These are phyloP conservation scores for Pristionchus mayeri DNA, from an alignment of 2,888 invertebrate species.

Conservation along the genomic window DNA sequence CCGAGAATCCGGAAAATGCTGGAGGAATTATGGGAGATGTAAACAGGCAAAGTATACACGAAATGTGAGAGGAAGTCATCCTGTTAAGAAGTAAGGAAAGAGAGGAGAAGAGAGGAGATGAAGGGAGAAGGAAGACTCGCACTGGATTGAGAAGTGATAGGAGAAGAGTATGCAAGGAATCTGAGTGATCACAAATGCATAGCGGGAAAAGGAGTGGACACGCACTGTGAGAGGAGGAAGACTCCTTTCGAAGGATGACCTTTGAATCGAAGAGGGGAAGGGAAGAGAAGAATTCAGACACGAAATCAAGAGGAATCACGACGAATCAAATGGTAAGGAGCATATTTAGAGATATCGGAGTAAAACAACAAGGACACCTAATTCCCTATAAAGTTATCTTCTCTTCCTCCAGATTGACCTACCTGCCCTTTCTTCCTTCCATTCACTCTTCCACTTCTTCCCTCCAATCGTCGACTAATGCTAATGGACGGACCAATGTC, in stretches of 20 bases:
- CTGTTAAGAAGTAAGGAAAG: constrained; percentile 22
- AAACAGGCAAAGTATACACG: constrained; percentile 6
- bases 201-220: background rate
- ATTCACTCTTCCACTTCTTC: constrained; percentile 12
- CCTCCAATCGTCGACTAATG: constrained; percentile 27
- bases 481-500: constrained; percentile 19
- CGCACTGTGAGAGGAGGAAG: background rate
- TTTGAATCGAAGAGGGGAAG: background rate
- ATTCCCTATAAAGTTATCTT: background rate
- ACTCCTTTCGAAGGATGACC: background rate
- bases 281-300: background rate
- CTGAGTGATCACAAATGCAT: constrained; percentile 39
- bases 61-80: constrained; percentile 32
- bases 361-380: no score
- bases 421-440: constrained; percentile 10
- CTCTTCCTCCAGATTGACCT: background rate
- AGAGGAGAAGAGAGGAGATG: constrained; percentile 3
- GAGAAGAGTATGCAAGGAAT: constrained; percentile 10
- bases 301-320: background rate
- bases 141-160: background rate
- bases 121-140: background rate
- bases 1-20: background rate
- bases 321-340: background rate
- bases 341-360: no score
- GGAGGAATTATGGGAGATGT: background rate